Evolutionary conservation across 1,140 invertebrate species (phyloP).

Genomic region (Andrena cerasifolii): DNA sequence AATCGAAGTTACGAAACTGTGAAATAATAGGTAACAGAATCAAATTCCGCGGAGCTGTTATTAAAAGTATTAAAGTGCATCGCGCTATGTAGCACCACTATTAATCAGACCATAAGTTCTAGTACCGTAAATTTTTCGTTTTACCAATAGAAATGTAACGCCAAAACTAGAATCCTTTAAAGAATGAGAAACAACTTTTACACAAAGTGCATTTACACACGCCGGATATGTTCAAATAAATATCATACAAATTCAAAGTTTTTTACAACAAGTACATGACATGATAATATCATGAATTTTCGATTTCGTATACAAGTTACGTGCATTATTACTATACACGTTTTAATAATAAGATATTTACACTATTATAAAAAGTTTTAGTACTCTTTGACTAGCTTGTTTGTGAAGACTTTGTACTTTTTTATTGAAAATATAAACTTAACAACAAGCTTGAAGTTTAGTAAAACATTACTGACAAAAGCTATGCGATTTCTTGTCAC

Average conservation of each 20-base stretch:
- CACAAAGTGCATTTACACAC: conserved; percentile 8
- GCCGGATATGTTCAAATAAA: too few species aligned
- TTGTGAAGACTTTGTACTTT: conserved; percentile 3
- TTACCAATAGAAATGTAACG: neutral
- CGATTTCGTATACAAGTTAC: conserved; percentile 10
- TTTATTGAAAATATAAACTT: neutral
- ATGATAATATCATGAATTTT: neutral
- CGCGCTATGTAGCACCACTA: neutral
- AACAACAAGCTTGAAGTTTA: neutral
- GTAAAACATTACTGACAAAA: conserved; percentile 6
- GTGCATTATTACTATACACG: neutral
- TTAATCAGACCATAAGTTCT: conserved; percentile 4
- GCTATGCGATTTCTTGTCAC: neutral
- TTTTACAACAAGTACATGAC: neutral
- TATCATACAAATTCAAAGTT: neutral
- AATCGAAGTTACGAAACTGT: neutral
- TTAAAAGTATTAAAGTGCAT: conserved; percentile 1
- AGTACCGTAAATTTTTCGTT: neutral
- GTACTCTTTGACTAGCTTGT: conserved; percentile 10
- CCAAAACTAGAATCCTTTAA: neutral
- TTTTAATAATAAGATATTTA: conserved; percentile 10
- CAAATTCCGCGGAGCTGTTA: neutral
- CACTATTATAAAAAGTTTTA: neutral
- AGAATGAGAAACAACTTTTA: neutral
- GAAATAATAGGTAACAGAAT: conserved; percentile 5